Evolutionary conservation across 2,888 invertebrate genomes (phyloP).

Genomic region (Conops quadrifasciatus): DNA sequence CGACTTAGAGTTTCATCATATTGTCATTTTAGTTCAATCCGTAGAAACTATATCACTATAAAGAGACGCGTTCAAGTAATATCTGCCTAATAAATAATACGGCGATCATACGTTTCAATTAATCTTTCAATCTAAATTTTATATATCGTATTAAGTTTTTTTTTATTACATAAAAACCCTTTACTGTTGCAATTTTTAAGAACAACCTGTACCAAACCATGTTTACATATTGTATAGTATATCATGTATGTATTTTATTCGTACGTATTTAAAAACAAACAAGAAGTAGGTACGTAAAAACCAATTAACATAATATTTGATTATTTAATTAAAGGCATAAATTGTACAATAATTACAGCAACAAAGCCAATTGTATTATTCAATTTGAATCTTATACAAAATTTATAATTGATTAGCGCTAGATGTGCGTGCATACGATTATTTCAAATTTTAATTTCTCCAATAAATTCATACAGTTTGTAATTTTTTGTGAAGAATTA

Average conservation of each 20-base stretch:
- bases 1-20: constrained; percentile 5
- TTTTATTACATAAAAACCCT: no score
- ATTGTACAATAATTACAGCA: constrained; percentile 29
- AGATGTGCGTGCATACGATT: no score
- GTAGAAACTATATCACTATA: background rate
- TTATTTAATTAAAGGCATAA: constrained; percentile 22
- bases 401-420: no score
- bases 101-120: constrained; percentile 8
- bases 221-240: background rate
- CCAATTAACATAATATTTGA: constrained; percentile 10
- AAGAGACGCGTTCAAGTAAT: background rate
- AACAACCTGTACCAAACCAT: background rate
- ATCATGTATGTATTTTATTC: background rate
- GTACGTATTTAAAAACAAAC: background rate
- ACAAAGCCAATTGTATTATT: constrained; percentile 19
- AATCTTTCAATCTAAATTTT: background rate
- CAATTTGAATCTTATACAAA: background rate
- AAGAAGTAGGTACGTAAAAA: no score
- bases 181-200: constrained; percentile 2
- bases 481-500: background rate
- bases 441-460: constrained; percentile 3
- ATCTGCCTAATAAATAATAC: background rate
- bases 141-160: no score
- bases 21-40: constrained; percentile 37
- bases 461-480: constrained; percentile 3